Conservation (phyloP, 2,113 vertebrate species). For the Nothobranchius furzeri region DNA sequence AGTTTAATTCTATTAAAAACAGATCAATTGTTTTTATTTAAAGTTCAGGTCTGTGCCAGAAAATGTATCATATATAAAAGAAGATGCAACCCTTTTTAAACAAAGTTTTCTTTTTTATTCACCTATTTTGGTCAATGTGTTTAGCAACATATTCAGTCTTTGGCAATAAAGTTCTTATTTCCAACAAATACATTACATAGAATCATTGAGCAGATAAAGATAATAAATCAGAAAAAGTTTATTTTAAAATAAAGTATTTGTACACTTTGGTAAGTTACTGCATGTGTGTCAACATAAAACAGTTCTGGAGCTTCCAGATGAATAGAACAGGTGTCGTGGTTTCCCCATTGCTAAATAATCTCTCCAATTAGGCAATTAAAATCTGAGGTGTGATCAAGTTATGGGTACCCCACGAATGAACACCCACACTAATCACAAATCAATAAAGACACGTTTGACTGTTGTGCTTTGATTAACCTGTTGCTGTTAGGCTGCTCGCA, state of each 20-base stretch:
- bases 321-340: constrained; percentile 71
- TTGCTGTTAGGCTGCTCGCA: constrained; percentile 53
- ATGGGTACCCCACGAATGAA: constrained; percentile 72
- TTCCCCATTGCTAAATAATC: constrained; percentile 79
- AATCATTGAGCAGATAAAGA: too few species aligned
- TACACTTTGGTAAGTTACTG: neutral
- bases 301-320: constrained; percentile 28
- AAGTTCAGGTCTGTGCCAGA: too few species aligned
- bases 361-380: constrained; percentile 77
- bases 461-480: constrained; percentile 58
- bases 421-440: constrained; percentile 74
- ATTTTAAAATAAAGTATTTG: neutral
- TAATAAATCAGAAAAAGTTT: neutral
- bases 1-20: too few species aligned
- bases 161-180: too few species aligned
- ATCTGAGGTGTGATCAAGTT: constrained; percentile 74
- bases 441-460: constrained; percentile 65
- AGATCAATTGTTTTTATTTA: too few species aligned
- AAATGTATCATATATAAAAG: too few species aligned
- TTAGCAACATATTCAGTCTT: too few species aligned
- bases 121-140: too few species aligned
- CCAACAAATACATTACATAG: too few species aligned
- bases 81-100: too few species aligned
- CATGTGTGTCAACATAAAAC: neutral
- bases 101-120: too few species aligned